Percentiles rank a stretch among this genome's conserved stretches.
Conservation (phyloP, 2,797 vertebrate genomes). For the Tamandua tetradactyla region DNA sequence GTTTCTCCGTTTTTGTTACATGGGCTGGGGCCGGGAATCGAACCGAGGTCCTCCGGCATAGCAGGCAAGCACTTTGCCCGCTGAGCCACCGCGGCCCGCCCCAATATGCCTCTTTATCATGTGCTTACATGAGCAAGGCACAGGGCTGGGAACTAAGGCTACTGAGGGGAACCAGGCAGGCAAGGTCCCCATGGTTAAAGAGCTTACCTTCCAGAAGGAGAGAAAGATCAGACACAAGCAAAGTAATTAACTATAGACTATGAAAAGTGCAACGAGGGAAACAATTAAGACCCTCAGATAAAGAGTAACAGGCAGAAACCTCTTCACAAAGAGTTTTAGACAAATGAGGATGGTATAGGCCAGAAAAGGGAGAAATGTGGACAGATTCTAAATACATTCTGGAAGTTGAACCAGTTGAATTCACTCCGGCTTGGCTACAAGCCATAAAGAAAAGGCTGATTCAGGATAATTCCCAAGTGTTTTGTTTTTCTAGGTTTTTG, state of each 20-base stretch:
- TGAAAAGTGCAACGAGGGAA: neutral
- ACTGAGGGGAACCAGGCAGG: neutral
- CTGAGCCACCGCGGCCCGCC: too few relatives aligned
- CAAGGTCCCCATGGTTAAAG: neutral
- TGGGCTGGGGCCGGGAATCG: too few relatives aligned
- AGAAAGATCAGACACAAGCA: neutral
- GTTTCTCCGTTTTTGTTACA: too few relatives aligned
- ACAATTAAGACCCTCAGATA: neutral
- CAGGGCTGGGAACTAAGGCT: neutral
- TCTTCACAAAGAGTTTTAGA: neutral
- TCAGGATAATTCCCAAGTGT: neutral
- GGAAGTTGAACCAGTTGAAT: neutral
- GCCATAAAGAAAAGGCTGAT: neutral
- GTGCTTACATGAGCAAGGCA: neutral
- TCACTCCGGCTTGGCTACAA: neutral
- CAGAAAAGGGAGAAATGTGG: neutral
- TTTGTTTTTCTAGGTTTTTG: constrained; percentile 27
- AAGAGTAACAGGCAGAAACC: neutral
- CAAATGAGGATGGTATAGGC: neutral
- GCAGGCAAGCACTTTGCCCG: too few relatives aligned
- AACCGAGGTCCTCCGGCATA: too few relatives aligned
- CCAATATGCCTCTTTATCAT: neutral
- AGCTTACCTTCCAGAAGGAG: neutral
- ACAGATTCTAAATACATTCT: neutral
- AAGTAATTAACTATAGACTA: neutral